A percentile compares a stretch with the other conserved stretches of the same genome.
These are phyloP conservation scores for Drosophila anomalata DNA, from an alignment of 2,888 invertebrate species.

Conservation along the genomic window DNA sequence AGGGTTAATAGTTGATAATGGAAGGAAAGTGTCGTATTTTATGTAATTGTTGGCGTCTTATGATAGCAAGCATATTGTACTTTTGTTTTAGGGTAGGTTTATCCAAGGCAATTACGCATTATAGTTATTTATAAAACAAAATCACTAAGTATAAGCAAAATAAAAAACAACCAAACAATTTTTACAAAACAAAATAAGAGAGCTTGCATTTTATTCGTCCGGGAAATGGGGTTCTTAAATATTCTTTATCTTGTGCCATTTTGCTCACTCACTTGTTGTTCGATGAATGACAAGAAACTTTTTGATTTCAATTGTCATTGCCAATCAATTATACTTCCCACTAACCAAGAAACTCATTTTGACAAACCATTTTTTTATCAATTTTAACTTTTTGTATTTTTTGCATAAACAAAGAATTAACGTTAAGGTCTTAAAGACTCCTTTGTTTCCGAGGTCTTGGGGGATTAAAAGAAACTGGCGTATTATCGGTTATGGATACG, in stretches of 20 bases:
- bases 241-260: background rate
- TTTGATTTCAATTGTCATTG: background rate
- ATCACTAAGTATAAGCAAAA: constrained; percentile 14
- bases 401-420: constrained; percentile 5
- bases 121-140: constrained; percentile 18
- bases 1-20: constrained; percentile 37
- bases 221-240: background rate
- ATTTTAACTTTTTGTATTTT: constrained; percentile 12
- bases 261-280: background rate
- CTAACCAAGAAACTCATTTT: background rate
- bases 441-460: constrained; percentile 93
- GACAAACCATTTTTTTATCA: background rate
- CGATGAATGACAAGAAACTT: background rate
- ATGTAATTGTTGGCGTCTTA: constrained; percentile 14
- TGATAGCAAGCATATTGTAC: constrained; percentile 29
- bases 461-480: constrained; percentile 92
- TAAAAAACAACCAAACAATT: constrained; percentile 5
- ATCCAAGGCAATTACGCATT: constrained; percentile 17
- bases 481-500: constrained; percentile 96
- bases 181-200: background rate
- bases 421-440: constrained; percentile 87
- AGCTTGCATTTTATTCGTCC: background rate
- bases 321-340: background rate
- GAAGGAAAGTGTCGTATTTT: constrained; percentile 30
- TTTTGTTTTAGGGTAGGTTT: constrained; percentile 25